phyloP scores from a whole-genome alignment of 2,797 vertebrate genomes.

The Gallinago nigripennis region DNA sequence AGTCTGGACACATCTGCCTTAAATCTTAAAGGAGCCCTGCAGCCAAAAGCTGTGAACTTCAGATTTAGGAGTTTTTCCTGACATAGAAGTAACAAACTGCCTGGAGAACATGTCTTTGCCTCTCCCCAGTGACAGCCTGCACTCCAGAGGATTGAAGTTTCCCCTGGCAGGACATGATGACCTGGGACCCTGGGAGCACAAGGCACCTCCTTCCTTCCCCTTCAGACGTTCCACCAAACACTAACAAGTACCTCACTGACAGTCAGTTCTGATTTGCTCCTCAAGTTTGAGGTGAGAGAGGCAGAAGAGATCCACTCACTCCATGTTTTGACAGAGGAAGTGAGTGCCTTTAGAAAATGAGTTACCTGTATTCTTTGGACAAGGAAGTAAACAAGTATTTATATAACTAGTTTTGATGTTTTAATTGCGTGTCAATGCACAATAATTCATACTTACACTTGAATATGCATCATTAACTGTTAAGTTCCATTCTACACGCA shows the following conservation, averaged over 20 bases:
- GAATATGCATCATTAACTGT: neutral
- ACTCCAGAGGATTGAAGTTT: neutral
- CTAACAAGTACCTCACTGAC: neutral
- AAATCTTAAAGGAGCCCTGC: neutral
- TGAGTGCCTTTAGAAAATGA: neutral
- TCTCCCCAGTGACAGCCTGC: neutral
- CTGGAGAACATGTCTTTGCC: neutral
- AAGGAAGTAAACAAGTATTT: neutral
- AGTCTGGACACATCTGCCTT: neutral
- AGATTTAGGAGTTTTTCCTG: neutral
- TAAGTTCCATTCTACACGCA: neutral
- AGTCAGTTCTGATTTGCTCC: neutral
- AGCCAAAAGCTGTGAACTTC: neutral
- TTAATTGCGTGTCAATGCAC: neutral
- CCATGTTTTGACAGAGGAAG: neutral
- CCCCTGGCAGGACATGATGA: fast-evolving
- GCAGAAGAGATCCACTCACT: neutral
- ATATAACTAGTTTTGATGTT: neutral
- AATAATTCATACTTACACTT: neutral
- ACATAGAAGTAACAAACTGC: neutral
- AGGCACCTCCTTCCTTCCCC: neutral
- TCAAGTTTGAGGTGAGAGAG: neutral
- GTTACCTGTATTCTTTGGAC: neutral
- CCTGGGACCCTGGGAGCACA: fast-evolving
- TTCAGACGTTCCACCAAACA: neutral